Evolutionary conservation across 2,888 invertebrate species (phyloP).

Genomic region (Glaucopsyche alexis): DNA sequence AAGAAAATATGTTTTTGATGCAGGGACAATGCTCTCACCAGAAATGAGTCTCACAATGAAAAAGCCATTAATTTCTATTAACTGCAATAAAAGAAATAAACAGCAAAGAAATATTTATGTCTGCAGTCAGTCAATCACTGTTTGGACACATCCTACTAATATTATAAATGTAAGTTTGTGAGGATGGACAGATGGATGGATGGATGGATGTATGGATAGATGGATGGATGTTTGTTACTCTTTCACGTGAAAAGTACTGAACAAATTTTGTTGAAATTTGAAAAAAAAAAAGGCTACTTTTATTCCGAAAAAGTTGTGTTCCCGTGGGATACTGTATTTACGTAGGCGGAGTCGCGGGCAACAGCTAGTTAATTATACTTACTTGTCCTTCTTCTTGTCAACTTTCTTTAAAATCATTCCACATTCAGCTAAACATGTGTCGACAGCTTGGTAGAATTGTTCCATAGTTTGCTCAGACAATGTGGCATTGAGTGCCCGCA

Average conservation of each 20-base stretch:
- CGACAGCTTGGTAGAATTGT: conserved; percentile 88
- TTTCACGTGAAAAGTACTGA: too few species aligned
- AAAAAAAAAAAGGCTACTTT: too few species aligned
- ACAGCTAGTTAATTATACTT: conserved; percentile 46
- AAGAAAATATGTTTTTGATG: not conserved
- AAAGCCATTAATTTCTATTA: not conserved
- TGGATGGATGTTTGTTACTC: too few species aligned
- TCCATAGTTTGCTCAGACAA: conserved; percentile 86
- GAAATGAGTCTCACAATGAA: not conserved
- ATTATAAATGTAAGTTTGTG: too few species aligned
- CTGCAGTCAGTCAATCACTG: conserved; percentile 3
- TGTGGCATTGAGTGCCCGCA: conserved; percentile 84
- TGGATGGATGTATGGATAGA: too few species aligned
- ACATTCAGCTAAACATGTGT: conserved; percentile 84
- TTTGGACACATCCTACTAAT: not conserved
- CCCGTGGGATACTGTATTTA: too few species aligned
- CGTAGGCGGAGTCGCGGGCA: too few species aligned
- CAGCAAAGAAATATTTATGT: not conserved
- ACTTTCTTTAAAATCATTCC: conserved; percentile 91
- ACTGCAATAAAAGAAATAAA: not conserved
- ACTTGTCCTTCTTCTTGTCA: conserved; percentile 92
- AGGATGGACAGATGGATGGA: too few species aligned
- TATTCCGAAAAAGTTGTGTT: too few species aligned
- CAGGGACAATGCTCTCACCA: not conserved
- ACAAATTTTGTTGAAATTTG: too few species aligned